A percentile compares a stretch with the other conserved stretches of the same genome.
These are phyloP conservation scores for Lordiphosa clarofinis DNA, from an alignment of 1,140 invertebrate species.

Conservation along the genomic window DNA sequence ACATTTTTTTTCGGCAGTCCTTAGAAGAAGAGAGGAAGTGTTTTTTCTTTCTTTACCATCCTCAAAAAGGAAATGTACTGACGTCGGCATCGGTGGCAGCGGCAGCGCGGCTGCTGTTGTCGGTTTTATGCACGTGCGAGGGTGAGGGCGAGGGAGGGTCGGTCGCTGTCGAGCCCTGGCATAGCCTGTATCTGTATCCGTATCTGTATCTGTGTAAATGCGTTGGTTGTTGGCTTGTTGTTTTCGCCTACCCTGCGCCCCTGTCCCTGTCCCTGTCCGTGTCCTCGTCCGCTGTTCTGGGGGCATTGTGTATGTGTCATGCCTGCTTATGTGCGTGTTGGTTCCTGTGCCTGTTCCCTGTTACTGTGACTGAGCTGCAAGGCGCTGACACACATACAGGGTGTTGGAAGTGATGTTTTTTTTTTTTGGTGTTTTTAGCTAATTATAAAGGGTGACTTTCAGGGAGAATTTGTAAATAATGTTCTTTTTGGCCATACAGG, in stretches of 20 bases:
- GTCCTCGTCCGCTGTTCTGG: conserved; percentile 17
- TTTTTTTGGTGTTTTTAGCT: no score
- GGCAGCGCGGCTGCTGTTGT: conserved; percentile 18
- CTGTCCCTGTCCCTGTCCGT: conserved; percentile 9
- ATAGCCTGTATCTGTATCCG: conserved; percentile 59
- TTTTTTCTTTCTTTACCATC: conserved; percentile 51
- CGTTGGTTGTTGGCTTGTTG: conserved; percentile 53
- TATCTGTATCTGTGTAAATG: conserved; percentile 69
- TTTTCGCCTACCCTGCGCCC: conserved; percentile 15
- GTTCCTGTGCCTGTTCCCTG: conserved; percentile 52
- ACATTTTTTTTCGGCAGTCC: conserved; percentile 38
- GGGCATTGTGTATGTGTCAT: conserved; percentile 42
- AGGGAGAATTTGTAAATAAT: no score
- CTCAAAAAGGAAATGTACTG: conserved; percentile 73
- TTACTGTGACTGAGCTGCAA: conserved; percentile 47
- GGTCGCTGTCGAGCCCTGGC: conserved; percentile 7
- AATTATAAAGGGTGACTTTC: no score
- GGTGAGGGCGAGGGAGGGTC: conserved; percentile 29
- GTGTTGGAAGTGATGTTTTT: neutral
- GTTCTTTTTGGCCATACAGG: no score
- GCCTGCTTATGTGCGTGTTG: conserved; percentile 55
- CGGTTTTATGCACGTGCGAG: conserved; percentile 41
- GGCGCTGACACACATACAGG: conserved; percentile 20
- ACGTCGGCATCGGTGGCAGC: no score
- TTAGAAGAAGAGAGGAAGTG: neutral